Base-by-base conservation (phyloP, 2,888 invertebrate genomes). In the Cordylochernes scorpioides region DNA sequence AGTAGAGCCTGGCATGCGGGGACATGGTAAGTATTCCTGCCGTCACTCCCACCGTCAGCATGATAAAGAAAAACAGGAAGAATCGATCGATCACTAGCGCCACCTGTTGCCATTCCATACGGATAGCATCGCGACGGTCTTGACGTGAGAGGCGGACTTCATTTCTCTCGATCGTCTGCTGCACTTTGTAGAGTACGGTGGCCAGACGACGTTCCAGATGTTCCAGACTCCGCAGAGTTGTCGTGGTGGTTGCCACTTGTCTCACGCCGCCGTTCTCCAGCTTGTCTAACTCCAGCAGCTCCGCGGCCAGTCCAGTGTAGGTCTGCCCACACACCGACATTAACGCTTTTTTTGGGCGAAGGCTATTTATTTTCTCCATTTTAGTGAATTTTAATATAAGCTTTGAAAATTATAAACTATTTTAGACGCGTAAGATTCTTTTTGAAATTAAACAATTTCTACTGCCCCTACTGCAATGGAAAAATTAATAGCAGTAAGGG, bases 61-160 rank as follows among this genome's bases (percentile, higher is more conserved):
- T 55, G 35, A 72, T 64, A 52, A 77, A 77, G 14, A 71, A 63
- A 33, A 67, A 68, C 10, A 77, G 61, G 1, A 77, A 59, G 3
- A 72, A 64, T 21, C 71, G 62, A 51, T 82, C 82, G 34, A 77
- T 65, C 9, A 82, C 77, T 29, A 78, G 64, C 2, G 80, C 77
- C 35, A 72, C 50, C 45, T 66, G 66, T 43, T 67, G 73, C 80
- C 80, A 82, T 50, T 82, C 80, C 30, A 73, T 55, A 46, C 73
- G 72, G 35, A 72, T 70, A 27, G 68, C 61, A 45, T 80, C 77
- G 29, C 69, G 59, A 29, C 69, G 60, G 47, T 78, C 75, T 49
- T 70, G 71, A 43, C 75, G 73, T 1, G 67, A 64, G 5, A 75
- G 62, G 4, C 80, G 62, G 45, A 67, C 64, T 49, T 74, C 77